Base-by-base conservation (phyloP, 2,888 invertebrate species). In the Liopterus haemorrhoidalis region DNA sequence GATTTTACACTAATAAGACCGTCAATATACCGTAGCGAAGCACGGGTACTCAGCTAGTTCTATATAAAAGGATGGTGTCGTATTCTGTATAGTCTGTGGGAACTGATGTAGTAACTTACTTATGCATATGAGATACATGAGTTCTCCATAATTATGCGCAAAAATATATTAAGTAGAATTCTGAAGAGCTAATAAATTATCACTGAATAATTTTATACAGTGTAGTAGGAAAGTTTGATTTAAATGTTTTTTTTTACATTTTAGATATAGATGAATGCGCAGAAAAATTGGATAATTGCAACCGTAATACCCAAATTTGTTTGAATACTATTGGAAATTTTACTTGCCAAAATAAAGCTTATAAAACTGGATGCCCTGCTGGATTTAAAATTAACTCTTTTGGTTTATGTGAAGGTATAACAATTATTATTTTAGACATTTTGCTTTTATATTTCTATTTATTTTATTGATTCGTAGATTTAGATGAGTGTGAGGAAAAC, bases 231-330 rank as follows among this genome's bases (percentile, higher is more conserved):
- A 27, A 25, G 22, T 20, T n/a, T 42, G 19, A 25, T 30, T 12
- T 4, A 30, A 3, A 24, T 37, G 11, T 20, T n/a, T 9, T 11
- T 31, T 21, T 30, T 38, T 42, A 19, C 2, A 19, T 58, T 55
- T 3, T 55, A 84, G 86, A 87, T 61, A 80, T 85, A 45, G 81
- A 87, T 57, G 86, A 87, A 57, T 87, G 86, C 52, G 67, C 72
- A 0, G 75, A 76, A 51, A 75, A 73, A 1, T 59, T 71, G 25
- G 77, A 84, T 57, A 78, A 78, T 58, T 86, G 85, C 60, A 75
- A 78, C 58, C 72, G 72, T 3, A 70, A 75, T 11, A 78, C 78
- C 1, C 79, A 84, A 62, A 70, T 78, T 57, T 86, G 85, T 62
- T 71, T 82, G 56, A 86, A 86, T 63, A 79, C 77, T 0, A 76